Percentiles rank a stretch among this genome's conserved stretches.
Conservation (phyloP, 2,888 invertebrate genomes). For the Glyphotaelius pellucidus region DNA sequence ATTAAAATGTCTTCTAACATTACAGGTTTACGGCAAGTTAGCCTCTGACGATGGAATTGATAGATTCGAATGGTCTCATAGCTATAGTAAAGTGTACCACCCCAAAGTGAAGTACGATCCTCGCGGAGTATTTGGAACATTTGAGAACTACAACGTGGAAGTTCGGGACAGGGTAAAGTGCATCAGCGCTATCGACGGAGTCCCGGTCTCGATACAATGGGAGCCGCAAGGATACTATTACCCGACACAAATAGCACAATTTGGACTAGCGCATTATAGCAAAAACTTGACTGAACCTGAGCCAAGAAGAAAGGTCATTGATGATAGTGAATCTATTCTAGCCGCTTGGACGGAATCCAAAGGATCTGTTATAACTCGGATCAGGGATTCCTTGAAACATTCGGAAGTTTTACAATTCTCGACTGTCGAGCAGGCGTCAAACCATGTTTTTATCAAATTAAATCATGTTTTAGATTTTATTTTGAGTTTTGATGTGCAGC, state of each 20-base stretch:
- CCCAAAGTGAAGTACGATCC: slow-evolving; percentile 94
- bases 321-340: slow-evolving; percentile 84
- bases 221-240: slow-evolving; percentile 96
- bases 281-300: slow-evolving; percentile 93
- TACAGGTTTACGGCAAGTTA: slow-evolving; percentile 90
- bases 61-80: slow-evolving; percentile 96
- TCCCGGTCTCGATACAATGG: slow-evolving; percentile 98
- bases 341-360: slow-evolving; percentile 87
- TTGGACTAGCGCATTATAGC: slow-evolving; percentile 97
- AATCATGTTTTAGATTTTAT: slow-evolving; percentile 86
- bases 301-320: slow-evolving; percentile 84
- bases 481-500: slow-evolving; percentile 83
- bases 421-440: slow-evolving; percentile 83
- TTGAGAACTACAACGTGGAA: slow-evolving; percentile 99
- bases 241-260: slow-evolving; percentile 99
- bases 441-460: slow-evolving; percentile 83
- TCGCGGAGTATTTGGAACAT: slow-evolving; percentile 94
- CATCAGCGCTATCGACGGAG: slow-evolving; percentile 94
- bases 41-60: slow-evolving; percentile 84
- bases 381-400: slow-evolving; percentile 78
- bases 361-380: slow-evolving; percentile 81
- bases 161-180: slow-evolving; percentile 97
- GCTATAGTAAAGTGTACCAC: slow-evolving; percentile 93
- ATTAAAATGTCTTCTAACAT: neutral
- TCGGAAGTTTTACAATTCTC: slow-evolving; percentile 84